Conservation (phyloP, 2,113 vertebrate species). For the Brienomyrus longianalis region DNA sequence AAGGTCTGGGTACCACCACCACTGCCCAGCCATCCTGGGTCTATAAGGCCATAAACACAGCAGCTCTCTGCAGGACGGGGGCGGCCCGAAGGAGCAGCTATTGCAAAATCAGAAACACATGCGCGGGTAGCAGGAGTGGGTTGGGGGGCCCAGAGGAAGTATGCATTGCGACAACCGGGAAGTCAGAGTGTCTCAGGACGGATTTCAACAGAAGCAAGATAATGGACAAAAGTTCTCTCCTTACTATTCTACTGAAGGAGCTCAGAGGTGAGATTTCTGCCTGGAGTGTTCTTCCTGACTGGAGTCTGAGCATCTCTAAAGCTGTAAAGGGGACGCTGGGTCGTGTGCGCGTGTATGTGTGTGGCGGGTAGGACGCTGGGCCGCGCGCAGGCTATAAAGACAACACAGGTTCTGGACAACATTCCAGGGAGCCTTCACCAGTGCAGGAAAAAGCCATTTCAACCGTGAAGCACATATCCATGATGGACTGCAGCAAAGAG, state of each 20-base stretch:
- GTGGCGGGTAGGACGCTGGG: not conserved
- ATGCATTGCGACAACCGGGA: not conserved
- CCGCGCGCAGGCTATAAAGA: not conserved
- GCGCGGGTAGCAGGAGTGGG: not conserved
- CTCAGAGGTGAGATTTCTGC: not conserved
- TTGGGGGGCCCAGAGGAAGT: not conserved
- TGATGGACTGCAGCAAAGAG: not conserved
- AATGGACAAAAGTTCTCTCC: not conserved
- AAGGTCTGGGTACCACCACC: not conserved
- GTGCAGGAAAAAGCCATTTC: not conserved
- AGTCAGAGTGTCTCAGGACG: slow-evolving; percentile 8
- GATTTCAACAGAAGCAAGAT: slow-evolving; percentile 6
- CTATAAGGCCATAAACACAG: not conserved
- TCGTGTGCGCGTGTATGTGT: too few species aligned
- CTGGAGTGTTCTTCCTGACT: not conserved
- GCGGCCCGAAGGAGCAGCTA: not conserved
- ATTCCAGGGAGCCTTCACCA: not conserved
- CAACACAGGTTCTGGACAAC: not conserved
- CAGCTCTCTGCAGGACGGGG: not conserved
- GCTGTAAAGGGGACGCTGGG: not conserved
- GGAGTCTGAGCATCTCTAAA: not conserved
- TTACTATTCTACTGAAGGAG: not conserved
- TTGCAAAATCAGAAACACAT: slow-evolving; percentile 21
- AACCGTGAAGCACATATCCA: not conserved
- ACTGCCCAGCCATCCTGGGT: not conserved